Evolutionary conservation across 2,113 vertebrate genomes (phyloP).

Genomic region (Aythya baeri): DNA sequence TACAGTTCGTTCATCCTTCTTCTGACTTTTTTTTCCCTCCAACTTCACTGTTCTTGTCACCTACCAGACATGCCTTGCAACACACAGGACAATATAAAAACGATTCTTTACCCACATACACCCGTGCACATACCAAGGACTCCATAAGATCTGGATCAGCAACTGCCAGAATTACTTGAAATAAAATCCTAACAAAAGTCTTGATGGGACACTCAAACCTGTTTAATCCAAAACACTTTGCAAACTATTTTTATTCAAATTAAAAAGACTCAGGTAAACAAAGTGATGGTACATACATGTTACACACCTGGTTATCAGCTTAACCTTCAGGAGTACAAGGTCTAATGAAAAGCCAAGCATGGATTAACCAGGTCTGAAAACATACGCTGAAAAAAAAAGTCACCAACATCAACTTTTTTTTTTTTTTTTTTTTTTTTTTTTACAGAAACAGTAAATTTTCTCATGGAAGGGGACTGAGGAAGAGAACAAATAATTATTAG

Average conservation of each 20-base stretch:
- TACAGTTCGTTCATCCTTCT: background rate
- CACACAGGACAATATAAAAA: background rate
- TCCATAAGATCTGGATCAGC: background rate
- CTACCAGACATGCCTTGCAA: background rate
- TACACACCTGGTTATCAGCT: constrained; percentile 77
- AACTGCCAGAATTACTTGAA: constrained; percentile 27
- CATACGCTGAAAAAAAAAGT: constrained; percentile 58
- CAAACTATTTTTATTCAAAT: constrained; percentile 86
- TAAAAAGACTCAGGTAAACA: constrained; percentile 83
- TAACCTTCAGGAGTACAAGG: constrained; percentile 74
- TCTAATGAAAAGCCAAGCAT: constrained; percentile 76
- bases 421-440: constrained; percentile 62
- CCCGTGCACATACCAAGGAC: background rate
- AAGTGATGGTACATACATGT: constrained; percentile 81
- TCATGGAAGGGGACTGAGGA: constrained; percentile 68
- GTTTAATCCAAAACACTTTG: constrained; percentile 82
- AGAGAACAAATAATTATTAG: constrained; percentile 64
- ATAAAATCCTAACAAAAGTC: constrained; percentile 46
- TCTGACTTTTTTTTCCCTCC: background rate
- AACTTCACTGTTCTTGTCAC: background rate
- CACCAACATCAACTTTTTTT: constrained; percentile 58
- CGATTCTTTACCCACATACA: background rate
- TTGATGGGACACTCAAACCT: constrained; percentile 75
- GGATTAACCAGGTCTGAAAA: constrained; percentile 79
- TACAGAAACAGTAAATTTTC: constrained; percentile 69